Base-by-base conservation (phyloP, 1,140 invertebrate genomes). In the Scaptomyza pallida region DNA sequence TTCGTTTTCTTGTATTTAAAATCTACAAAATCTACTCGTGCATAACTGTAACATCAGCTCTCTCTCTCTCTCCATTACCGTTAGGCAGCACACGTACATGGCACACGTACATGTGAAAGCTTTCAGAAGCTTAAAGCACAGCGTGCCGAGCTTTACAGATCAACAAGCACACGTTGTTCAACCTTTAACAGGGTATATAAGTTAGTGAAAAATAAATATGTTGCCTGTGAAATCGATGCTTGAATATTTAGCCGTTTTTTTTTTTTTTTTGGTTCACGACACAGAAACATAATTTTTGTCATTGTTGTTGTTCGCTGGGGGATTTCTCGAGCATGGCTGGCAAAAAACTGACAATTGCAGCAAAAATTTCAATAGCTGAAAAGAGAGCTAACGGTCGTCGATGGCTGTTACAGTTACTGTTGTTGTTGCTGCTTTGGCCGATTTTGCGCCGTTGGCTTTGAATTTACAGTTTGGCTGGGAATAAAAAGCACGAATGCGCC, bases 401-500 rank as follows among this genome's bases (percentile, higher is more conserved):
- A 23, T 17, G 60, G 44, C 52, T 54, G 56, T 19, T 67, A 23
- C 30, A 62, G 75, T 45, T 37, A 37, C 33, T 77, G 55, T 60
- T 75, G 62, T 48, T 75, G 62, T 48, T 59, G 51, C 17, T 35
- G 48, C 23, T 30, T 9, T 30, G 70, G 81, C 86, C 81, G 77
- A 86, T 85, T 86, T 86, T 76, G 80, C 62, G 82, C 73, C 77
- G 73, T 40, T 80, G 77, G 81, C 69, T 81, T 81, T 81, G 81
- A 81, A 88, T 86, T 86, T 85, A 81, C 81, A 76, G 77, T 50
- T 86, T 72, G 70, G 74, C 51, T 51, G 73, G 74, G 71, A 73
- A 86, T 86, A 88, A 88, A 86, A 86, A 82, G 81, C 81, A 86
- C 81, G 82, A 86, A 81, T 86, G 78, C 73, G 59, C 62, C 51